Base-by-base conservation (phyloP, 2,797 vertebrate species). In the Hypotaenidia okinawae region DNA sequence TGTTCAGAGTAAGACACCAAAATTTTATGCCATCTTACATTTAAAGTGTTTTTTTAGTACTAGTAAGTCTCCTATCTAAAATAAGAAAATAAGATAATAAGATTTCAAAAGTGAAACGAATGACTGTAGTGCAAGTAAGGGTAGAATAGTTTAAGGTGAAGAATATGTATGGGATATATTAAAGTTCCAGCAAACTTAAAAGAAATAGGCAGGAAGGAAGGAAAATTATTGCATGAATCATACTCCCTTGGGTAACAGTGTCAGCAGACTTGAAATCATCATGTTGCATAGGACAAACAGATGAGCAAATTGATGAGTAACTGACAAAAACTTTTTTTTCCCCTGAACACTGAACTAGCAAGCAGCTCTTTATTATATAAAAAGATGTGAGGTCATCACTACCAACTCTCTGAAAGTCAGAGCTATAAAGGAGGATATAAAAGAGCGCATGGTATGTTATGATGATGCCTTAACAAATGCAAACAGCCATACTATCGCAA, bases 241-340 rank as follows among this genome's bases (percentile, higher is more conserved):
- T 94, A 93, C 90, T 97, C 95, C 95, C 95, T 91, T 84, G 95
- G 94, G 95, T 94, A 91, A 94, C 87, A 95, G 95, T 96, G 94
- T 96, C 96, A 97, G 95, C 95, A 96, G 95, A 96, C 94, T 96
- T 89, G 88, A 94, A 96, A 95, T 97, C 90, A 96, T 96, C 81
- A 49, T 91, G 70, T 94, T 96, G 89, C 87, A 96, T 82, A 96
- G 96, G 95, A 97, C 95, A 97, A 96, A 96, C 95, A 96, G 95
- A 97, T 97, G 95, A 96, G 94, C 93, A 95, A 95, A 97, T 95
- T 96, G 96, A 97, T 96, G 95, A 97, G 95, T 97, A 97, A 97
- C 91, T 95, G 94, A 94, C 84, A 94, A 93, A 94, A 94, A 43
- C 73, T 79, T 95, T 94, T 94, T 80, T 83, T 84, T 75, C 47